phyloP scores from a whole-genome alignment of 23 tunicate genomes.

The Corella eumyota region DNA sequence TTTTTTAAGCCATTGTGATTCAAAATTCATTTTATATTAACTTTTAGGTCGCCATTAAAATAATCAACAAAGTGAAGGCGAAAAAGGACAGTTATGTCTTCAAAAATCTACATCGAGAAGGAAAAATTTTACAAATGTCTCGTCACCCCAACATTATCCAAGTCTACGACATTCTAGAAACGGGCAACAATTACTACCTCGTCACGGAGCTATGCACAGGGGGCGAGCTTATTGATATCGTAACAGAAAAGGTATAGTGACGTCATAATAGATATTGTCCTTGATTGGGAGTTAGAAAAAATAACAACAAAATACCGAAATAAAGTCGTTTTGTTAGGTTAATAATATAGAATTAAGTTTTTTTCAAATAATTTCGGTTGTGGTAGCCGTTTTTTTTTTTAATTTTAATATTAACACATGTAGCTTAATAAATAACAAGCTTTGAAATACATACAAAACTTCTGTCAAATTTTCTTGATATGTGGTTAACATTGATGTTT shows the following conservation, averaged over 20 bases:
- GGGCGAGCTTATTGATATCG: conserved; percentile 96
- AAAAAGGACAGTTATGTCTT: conserved; percentile 87
- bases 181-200: conserved; percentile 94
- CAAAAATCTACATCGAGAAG: conserved; percentile 96
- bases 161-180: conserved; percentile 92
- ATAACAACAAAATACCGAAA: too few relatives aligned
- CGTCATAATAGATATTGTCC: neutral
- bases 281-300: too few relatives aligned
- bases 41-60: conserved; percentile 90
- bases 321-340: too few relatives aligned
- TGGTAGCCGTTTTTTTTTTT: too few relatives aligned
- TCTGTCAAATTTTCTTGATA: too few relatives aligned
- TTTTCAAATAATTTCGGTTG: too few relatives aligned
- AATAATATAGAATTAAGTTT: too few relatives aligned
- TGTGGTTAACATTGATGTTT: too few relatives aligned
- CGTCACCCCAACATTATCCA: conserved; percentile 83
- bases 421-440: too few relatives aligned
- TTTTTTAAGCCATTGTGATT: too few relatives aligned
- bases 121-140: conserved; percentile 76
- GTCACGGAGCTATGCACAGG: conserved; percentile 95
- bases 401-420: too few relatives aligned
- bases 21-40: neutral
- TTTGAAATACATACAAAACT: too few relatives aligned
- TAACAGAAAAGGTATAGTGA: conserved; percentile 61
- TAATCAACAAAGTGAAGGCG: conserved; percentile 92